Evolutionary conservation across 2,888 invertebrate genomes (phyloP).

Genomic region (Kryphioiulus occultus): DNA sequence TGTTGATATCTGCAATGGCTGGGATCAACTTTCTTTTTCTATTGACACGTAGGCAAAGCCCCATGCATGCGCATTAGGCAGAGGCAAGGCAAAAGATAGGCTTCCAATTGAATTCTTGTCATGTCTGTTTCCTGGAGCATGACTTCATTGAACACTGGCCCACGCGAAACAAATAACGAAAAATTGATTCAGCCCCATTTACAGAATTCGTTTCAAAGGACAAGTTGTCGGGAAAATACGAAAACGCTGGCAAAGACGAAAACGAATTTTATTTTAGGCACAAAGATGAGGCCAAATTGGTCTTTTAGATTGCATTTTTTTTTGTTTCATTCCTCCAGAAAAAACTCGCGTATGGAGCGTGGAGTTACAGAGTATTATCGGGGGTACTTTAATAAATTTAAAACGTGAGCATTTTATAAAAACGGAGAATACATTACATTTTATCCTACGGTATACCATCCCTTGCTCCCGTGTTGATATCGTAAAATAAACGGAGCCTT

Average conservation of each 20-base stretch:
- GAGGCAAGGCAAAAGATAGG: conserved; percentile 17
- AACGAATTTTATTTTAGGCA: background rate
- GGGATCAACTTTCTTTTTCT: conserved; percentile 26
- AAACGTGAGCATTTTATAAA: background rate
- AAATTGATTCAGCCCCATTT: background rate
- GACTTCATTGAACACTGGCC: conserved; percentile 17
- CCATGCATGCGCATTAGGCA: conserved; percentile 35
- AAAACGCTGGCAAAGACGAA: too few relatives aligned
- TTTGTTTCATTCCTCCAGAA: background rate
- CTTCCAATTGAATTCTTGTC: conserved; percentile 35
- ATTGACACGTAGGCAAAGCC: conserved; percentile 20
- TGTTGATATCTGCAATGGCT: background rate
- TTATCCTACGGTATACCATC: too few relatives aligned
- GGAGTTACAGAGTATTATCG: background rate
- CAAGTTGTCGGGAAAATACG: background rate
- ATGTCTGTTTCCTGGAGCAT: conserved; percentile 35
- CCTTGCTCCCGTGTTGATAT: too few relatives aligned
- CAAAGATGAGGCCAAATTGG: background rate
- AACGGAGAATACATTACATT: background rate
- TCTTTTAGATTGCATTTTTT: background rate
- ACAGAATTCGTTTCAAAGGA: background rate
- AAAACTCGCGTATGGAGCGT: background rate
- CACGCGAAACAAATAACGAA: background rate
- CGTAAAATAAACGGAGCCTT: too few relatives aligned
- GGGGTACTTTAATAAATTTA: background rate